Base-by-base conservation (phyloP, 2,797 vertebrate species). In the Steatocranus sp. region DNA sequence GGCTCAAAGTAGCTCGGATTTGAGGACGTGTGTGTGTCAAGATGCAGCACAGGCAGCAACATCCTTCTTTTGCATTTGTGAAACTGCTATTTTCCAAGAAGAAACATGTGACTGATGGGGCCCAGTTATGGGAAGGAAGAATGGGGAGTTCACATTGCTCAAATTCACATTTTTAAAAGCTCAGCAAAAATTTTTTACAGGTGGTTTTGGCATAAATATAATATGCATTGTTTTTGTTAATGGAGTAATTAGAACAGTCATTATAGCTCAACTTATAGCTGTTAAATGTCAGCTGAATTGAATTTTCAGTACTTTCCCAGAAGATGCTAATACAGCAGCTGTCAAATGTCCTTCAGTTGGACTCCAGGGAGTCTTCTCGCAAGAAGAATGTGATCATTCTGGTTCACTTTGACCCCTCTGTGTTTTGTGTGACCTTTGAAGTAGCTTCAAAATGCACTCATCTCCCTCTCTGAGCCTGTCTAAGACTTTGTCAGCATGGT, bases 31-130 rank as follows among this genome's bases (percentile, higher is more conserved):
- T 82, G 79, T 87, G 82, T 68, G 61, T 68, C 85, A 87, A 88
- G 84, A 87, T 87, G 86, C 81, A 54, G 79, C 81, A 38, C 54
- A 70, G 56, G 23, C 86, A 82, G 30, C 76, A 85, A 92, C 90
- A 84, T 91, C 90, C 91, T 94, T 86, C 88, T 92, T 94, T 91
- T 94, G 84, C 85, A 83, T 92, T 87, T 87, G 87, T 87, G 88
- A 91, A 93, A 93, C 93, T 88, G 82, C 77, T 83, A 25, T 88
- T 90, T 93, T 92, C 15, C 90, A 93, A 91, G 90, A 94, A 91
- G 90, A 86, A 75, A 78, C 82, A 75, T 48, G 46, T 87, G 88
- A 95, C 90, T 78, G 78, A 88, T 73, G 87, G 90, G 87, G 89
- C 85, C 85, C 83, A 48, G 53, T 79, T 84, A 38, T 81, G 32